Percentiles rank a stretch among this genome's conserved stretches.
Evolutionary conservation across 1,140 invertebrate genomes (phyloP).

Genomic region (Ladona fulva): DNA sequence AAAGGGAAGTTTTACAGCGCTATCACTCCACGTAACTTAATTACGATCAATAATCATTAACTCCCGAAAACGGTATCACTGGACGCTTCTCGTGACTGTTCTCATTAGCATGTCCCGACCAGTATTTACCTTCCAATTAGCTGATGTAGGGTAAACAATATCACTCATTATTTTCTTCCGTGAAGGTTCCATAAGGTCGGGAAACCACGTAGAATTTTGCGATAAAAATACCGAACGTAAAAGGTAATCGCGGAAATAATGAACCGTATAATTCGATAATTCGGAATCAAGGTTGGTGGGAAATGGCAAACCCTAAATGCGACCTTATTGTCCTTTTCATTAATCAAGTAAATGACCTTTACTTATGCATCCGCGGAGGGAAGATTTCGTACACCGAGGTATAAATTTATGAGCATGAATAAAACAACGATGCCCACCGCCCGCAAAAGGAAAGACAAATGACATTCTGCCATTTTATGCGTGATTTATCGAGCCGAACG

Average conservation of each 20-base stretch:
- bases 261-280: neutral
- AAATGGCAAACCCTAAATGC: neutral
- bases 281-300: neutral
- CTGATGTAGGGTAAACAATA: too few relatives aligned
- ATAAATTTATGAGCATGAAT: constrained; percentile 4
- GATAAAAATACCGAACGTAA: too few relatives aligned
- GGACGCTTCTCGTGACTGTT: too few relatives aligned
- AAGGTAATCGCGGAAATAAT: neutral
- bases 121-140: too few relatives aligned
- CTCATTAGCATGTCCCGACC: too few relatives aligned
- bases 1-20: too few relatives aligned
- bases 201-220: too few relatives aligned
- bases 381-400: neutral
- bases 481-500: constrained; percentile 3
- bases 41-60: too few relatives aligned
- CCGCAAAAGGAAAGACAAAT: constrained; percentile 9
- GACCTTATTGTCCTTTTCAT: neutral
- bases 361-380: neutral
- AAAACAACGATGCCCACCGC: neutral
- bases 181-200: too few relatives aligned
- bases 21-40: too few relatives aligned
- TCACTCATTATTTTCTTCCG: too few relatives aligned
- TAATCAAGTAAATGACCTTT: neutral
- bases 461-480: constrained; percentile 2
- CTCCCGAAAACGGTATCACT: too few relatives aligned